These are phyloP conservation scores for Opisthocomus hoazin DNA, from an alignment of 2,113 vertebrate species.

Conservation along the genomic window DNA sequence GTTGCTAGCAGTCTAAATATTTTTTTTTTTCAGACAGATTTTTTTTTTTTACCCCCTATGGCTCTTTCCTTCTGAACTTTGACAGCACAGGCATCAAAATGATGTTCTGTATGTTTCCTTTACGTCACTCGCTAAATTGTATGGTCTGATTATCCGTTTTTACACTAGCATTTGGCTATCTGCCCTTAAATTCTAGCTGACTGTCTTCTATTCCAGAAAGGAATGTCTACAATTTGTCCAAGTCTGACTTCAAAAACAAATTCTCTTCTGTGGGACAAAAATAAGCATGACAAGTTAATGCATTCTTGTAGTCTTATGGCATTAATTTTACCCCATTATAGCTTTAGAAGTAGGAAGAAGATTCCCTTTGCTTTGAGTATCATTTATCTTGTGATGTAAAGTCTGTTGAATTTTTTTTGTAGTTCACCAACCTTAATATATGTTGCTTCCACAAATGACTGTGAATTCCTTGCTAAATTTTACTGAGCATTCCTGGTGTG, in stretches of 20 bases:
- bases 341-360: neutral
- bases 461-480: neutral
- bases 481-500: neutral
- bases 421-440: neutral
- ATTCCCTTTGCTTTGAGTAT: neutral
- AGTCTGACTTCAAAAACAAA: constrained; percentile 16
- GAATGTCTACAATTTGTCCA: constrained; percentile 50
- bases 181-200: constrained; percentile 6
- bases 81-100: neutral
- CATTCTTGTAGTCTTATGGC: neutral
- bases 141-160: constrained; percentile 10
- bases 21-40: neutral
- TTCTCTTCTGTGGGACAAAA: neutral
- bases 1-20: neutral
- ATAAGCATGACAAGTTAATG: neutral
- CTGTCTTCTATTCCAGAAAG: constrained; percentile 5
- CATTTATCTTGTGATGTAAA: neutral
- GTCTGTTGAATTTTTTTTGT: neutral
- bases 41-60: neutral
- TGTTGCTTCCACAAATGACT: neutral
- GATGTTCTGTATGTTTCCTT: neutral
- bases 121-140: neutral
- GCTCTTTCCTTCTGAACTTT: neutral
- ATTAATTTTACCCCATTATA: neutral
- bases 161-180: neutral